A percentile compares a stretch with the other conserved stretches of the same genome.
Evolutionary conservation across 2,113 vertebrate genomes (phyloP).

Genomic region (Tachysurus fulvidraco): DNA sequence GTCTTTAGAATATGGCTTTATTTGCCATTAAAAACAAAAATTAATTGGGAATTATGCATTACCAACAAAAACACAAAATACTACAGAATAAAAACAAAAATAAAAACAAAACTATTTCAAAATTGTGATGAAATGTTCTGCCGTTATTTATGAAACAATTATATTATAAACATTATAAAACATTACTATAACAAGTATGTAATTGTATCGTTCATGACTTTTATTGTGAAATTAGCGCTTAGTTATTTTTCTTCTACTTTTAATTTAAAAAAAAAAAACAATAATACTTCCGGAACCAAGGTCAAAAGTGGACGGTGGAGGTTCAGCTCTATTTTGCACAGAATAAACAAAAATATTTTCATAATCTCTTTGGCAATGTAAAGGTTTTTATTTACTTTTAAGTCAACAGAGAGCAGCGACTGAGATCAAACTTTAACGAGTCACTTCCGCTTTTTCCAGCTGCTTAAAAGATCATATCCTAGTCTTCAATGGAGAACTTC

Average conservation of each 20-base stretch:
- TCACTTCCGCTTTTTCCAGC: background rate
- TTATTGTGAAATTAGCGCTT: background rate
- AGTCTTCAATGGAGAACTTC: background rate
- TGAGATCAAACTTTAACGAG: background rate
- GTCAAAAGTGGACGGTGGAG: background rate
- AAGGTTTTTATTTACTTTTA: background rate
- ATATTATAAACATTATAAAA: too few relatives aligned
- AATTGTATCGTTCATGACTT: background rate
- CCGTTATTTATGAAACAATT: too few relatives aligned
- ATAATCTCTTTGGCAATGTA: background rate
- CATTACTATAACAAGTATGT: background rate
- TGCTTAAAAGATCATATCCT: background rate
- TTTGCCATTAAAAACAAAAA: too few relatives aligned
- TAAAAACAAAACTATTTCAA: too few relatives aligned
- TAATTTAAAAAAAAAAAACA: background rate
- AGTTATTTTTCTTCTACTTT: too few relatives aligned
- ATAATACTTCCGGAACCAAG: background rate
- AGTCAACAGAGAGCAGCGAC: background rate
- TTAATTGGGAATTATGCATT: too few relatives aligned
- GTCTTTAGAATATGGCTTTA: too few relatives aligned
- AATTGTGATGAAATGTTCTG: too few relatives aligned
- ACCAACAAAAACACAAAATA: too few relatives aligned
- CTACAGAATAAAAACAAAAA: too few relatives aligned
- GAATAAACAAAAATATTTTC: background rate
- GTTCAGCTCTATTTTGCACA: background rate